These are phyloP conservation scores for Synergus gifuensis DNA, from an alignment of 2,888 invertebrate species.

Conservation along the genomic window DNA sequence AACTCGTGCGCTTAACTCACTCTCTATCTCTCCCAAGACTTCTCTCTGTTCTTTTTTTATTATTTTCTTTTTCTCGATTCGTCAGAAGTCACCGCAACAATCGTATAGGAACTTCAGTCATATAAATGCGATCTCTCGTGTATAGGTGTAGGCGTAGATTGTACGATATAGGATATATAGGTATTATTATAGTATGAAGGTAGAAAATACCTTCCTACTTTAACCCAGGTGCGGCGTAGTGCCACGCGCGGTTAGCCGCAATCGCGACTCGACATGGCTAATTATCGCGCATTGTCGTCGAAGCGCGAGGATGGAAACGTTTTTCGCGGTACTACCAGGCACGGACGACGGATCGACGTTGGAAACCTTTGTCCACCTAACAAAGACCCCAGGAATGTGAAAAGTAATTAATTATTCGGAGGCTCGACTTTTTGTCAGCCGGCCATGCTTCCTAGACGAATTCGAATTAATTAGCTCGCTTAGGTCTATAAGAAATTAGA, in stretches of 20 bases:
- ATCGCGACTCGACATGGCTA: conserved; percentile 43
- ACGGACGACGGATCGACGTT: conserved; percentile 7
- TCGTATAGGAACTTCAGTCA: background rate
- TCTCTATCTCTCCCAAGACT: conserved; percentile 45
- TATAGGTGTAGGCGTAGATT: conserved; percentile 14
- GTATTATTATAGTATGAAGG: background rate
- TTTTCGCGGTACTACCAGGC: conserved; percentile 40
- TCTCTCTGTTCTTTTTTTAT: conserved; percentile 13
- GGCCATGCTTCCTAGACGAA: background rate
- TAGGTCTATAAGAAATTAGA: conserved; percentile 9
- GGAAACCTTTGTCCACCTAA: background rate
- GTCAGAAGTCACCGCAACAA: conserved; percentile 43
- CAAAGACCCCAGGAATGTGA: conserved; percentile 1
- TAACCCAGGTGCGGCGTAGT: conserved; percentile 46
- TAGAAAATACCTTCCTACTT: conserved; percentile 30
- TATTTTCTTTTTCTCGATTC: conserved; percentile 41
- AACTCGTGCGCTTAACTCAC: conserved; percentile 44
- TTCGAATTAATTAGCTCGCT: conserved; percentile 12
- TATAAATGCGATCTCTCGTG: conserved; percentile 11
- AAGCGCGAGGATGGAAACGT: conserved; percentile 20
- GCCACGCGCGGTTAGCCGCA: conserved; percentile 37
- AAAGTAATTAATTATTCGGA: conserved; percentile 17
- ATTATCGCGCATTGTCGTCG: conserved; percentile 49
- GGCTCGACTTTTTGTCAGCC: background rate
- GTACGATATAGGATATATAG: background rate